Percentiles rank a stretch among this genome's conserved stretches.
Evolutionary conservation across 2,888 invertebrate genomes (phyloP).

Genomic region (Vannuccia rotundouncinata): DNA sequence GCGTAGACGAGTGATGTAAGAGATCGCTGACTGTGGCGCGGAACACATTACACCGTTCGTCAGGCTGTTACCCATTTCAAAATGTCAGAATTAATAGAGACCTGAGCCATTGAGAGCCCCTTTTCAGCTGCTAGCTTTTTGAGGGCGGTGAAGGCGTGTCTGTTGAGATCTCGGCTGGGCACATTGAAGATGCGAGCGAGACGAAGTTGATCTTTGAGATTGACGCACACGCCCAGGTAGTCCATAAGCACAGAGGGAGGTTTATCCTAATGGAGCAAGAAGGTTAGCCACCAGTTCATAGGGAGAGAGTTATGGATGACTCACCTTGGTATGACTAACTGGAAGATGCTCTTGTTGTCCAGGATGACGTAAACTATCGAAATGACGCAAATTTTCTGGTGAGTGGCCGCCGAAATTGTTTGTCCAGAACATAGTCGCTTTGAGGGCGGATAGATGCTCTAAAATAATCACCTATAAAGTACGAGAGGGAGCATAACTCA

Average conservation of each 20-base stretch:
- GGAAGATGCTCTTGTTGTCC: background rate
- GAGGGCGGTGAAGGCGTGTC: constrained; percentile 3
- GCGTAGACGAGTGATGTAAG: background rate
- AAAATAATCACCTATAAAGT: background rate
- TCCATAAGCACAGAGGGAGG: background rate
- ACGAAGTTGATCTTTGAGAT: background rate
- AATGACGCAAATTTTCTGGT: background rate
- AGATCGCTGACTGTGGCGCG: constrained; percentile 2
- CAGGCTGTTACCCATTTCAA: background rate
- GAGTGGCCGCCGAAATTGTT: background rate
- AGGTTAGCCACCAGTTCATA: too few relatives aligned
- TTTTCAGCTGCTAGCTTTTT: background rate
- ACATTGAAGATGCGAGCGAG: background rate
- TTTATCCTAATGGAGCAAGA: background rate
- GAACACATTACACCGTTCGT: background rate
- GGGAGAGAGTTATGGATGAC: too few relatives aligned
- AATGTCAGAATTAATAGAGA: background rate
- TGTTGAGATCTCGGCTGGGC: background rate
- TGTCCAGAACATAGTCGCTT: background rate
- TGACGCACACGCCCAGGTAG: background rate
- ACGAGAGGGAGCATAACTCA: background rate
- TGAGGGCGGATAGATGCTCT: background rate
- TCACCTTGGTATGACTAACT: too few relatives aligned
- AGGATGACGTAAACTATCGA: background rate
- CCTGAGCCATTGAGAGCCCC: constrained; percentile 1